phyloP scores from a whole-genome alignment of 64 coral and sea anemone species.

The Montipora capricornis region DNA sequence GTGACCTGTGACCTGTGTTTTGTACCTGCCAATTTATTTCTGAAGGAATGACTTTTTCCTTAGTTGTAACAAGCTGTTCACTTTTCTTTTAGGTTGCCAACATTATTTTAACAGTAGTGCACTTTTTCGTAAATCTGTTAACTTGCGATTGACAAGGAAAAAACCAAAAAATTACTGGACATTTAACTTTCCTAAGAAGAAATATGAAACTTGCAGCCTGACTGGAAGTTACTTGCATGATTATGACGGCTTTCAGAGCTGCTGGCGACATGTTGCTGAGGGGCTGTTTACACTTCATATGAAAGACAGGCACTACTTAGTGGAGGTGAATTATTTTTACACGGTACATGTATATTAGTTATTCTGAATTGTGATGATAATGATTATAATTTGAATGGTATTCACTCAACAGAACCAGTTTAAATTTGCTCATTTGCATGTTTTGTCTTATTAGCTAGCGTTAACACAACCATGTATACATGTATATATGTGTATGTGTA shows the following conservation, averaged over 20 bases:
- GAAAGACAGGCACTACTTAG: background rate
- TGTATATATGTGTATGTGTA: too few species aligned
- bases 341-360: too few species aligned
- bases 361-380: too few species aligned
- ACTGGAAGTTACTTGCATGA: background rate
- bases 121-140: background rate
- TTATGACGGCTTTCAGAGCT: conserved; percentile 1
- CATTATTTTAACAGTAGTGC: background rate
- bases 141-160: background rate
- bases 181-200: background rate
- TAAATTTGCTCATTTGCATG: too few species aligned
- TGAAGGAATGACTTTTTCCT: too few species aligned
- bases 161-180: background rate
- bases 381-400: too few species aligned
- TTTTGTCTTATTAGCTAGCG: too few species aligned
- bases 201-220: background rate
- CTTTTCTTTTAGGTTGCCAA: background rate
- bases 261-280: background rate
- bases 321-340: background rate
- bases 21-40: too few species aligned
- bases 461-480: too few species aligned
- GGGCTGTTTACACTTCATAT: background rate
- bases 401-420: too few species aligned
- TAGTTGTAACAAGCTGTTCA: background rate
- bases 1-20: too few species aligned